phyloP scores from a whole-genome alignment of 2,888 invertebrate genomes.

The Drosophila tanythrix region DNA sequence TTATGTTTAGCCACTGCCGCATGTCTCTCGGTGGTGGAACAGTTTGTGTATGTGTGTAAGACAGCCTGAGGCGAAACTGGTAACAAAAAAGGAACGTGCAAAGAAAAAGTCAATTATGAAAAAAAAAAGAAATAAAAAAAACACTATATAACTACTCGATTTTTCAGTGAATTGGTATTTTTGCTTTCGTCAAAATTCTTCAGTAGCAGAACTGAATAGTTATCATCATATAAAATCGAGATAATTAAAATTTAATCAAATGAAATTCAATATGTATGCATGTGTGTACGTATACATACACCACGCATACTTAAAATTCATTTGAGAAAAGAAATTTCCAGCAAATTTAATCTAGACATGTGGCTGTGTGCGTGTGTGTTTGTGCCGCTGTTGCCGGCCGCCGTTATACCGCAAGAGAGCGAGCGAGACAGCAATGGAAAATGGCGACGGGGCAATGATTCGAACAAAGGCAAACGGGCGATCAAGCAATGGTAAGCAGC shows the following conservation, averaged over 20 bases:
- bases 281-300: conserved; percentile 3
- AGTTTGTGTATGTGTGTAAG: conserved; percentile 32
- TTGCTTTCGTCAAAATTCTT: conserved; percentile 82
- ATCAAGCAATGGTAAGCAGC: conserved; percentile 55
- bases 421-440: conserved; percentile 56
- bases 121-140: conserved; percentile 29
- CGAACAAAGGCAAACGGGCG: conserved; percentile 52
- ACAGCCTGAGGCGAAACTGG: conserved; percentile 52
- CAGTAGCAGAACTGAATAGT: conserved; percentile 85
- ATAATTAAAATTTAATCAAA: conserved; percentile 22
- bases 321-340: conserved; percentile 69
- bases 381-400: conserved; percentile 75
- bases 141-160: conserved; percentile 38
- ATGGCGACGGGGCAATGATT: conserved; percentile 58
- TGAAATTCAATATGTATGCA: conserved; percentile 25
- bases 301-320: conserved; percentile 27
- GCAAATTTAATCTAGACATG: conserved; percentile 60
- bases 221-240: conserved; percentile 82
- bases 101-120: conserved; percentile 33
- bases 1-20: conserved; percentile 64
- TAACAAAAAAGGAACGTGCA: conserved; percentile 60
- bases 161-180: conserved; percentile 84
- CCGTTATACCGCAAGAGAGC: conserved; percentile 35
- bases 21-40: conserved; percentile 55
- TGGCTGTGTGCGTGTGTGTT: conserved; percentile 28